Percentiles rank a stretch among this genome's conserved stretches.
Evolutionary conservation across 1,140 invertebrate genomes (phyloP).

Genomic region (Caerostris extrusa): DNA sequence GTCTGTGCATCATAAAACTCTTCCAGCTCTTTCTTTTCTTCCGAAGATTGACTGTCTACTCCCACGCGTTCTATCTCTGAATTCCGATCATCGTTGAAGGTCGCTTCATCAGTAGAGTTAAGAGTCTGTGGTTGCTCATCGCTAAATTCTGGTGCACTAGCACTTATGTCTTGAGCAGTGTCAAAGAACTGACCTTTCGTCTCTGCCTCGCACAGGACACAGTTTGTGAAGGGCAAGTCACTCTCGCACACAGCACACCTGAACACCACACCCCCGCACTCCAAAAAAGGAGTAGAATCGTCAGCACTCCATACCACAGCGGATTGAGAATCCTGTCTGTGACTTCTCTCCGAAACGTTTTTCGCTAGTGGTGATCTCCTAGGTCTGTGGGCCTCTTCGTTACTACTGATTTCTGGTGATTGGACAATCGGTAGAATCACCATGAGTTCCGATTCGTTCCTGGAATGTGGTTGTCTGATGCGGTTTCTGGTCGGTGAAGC

Average conservation of each 20-base stretch:
- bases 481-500: conserved; percentile 52
- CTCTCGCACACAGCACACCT: conserved; percentile 49
- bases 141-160: neutral
- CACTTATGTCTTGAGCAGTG: neutral
- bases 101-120: neutral
- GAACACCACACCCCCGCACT: conserved; percentile 7
- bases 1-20: conserved; percentile 62
- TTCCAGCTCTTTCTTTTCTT: conserved; percentile 61
- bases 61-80: neutral
- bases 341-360: conserved; percentile 29
- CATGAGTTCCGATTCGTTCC: neutral
- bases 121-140: neutral
- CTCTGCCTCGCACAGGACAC: conserved; percentile 58
- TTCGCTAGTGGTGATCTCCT: conserved; percentile 28
- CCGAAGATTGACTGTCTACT: neutral
- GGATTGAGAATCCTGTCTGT: neutral
- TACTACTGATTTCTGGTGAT: neutral
- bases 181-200: neutral
- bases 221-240: conserved; percentile 65
- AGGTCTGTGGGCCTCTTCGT: neutral
- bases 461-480: neutral
- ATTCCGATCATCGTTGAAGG: neutral
- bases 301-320: conserved; percentile 2
- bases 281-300: conserved; percentile 20
- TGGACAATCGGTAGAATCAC: neutral